Conservation (phyloP, 1,140 invertebrate genomes). For the Drosophila pachea region DNA sequence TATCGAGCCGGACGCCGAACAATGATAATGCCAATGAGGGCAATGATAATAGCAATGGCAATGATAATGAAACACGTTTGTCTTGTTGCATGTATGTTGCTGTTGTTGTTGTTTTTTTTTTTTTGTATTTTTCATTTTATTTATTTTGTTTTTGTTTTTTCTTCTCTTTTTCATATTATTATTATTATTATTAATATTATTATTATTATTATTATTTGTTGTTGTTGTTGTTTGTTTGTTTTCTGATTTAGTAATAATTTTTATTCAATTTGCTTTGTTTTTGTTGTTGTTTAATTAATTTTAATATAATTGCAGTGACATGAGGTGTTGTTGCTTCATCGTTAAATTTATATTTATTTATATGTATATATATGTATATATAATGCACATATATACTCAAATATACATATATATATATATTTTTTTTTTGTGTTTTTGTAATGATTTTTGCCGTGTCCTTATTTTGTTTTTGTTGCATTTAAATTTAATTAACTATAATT, state of each 20-base stretch:
- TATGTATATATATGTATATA: slow-evolving; percentile 49
- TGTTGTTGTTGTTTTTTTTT: slow-evolving; percentile 21
- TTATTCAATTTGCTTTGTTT: slow-evolving; percentile 76
- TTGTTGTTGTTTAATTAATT: slow-evolving; percentile 75
- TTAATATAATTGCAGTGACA: slow-evolving; percentile 77
- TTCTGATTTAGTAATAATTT: slow-evolving; percentile 74
- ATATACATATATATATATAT: slow-evolving; percentile 35
- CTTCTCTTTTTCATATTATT: slow-evolving; percentile 1
- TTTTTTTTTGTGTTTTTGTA: slow-evolving; percentile 27
- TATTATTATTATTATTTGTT: slow-evolving; percentile 7
- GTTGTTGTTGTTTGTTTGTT: slow-evolving; percentile 28
- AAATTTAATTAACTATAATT: slow-evolving; percentile 78
- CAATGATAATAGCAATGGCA: slow-evolving; percentile 13
- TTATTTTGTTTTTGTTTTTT: slow-evolving; percentile 2
- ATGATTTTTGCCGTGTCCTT: slow-evolving; percentile 16
- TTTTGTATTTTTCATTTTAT: slow-evolving; percentile 13
- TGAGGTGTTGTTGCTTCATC: slow-evolving; percentile 76
- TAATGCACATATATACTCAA: slow-evolving; percentile 34
- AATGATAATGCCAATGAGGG: slow-evolving; percentile 6
- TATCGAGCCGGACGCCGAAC: slow-evolving; percentile 10
- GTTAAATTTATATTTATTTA: slow-evolving; percentile 66
- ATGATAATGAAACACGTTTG: slow-evolving; percentile 59
- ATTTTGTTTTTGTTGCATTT: slow-evolving; percentile 33
- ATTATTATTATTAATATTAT: slow-evolving; percentile 1
- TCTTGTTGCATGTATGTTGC: slow-evolving; percentile 49